These are phyloP conservation scores for Cancer borealis DNA, from an alignment of 2,888 invertebrate species.

Conservation along the genomic window DNA sequence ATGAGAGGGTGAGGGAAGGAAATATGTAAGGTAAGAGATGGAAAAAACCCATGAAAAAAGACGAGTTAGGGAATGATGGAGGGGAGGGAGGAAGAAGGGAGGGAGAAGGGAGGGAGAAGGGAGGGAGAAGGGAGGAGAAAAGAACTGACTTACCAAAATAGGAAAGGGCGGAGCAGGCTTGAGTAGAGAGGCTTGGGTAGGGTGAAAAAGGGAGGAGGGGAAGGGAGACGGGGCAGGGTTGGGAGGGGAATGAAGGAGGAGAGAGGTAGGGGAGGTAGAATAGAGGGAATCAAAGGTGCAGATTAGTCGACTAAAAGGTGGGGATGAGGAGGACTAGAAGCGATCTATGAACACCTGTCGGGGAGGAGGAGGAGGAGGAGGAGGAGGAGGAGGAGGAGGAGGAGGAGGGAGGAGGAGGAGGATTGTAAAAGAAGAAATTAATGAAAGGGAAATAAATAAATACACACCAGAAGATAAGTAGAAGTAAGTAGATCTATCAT, in stretches of 20 bases:
- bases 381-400: neutral
- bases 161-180: conserved; percentile 17
- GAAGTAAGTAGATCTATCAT: neutral
- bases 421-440: neutral
- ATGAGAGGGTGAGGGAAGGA: neutral
- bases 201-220: neutral
- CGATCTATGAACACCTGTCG: conserved; percentile 25
- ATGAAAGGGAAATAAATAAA: neutral
- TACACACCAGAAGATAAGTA: neutral
- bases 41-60: neutral
- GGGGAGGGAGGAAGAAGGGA: neutral
- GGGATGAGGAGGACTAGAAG: neutral
- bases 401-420: conserved; percentile 12
- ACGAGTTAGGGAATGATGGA: neutral
- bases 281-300: conserved; percentile 11
- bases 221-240: neutral
- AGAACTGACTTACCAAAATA: neutral
- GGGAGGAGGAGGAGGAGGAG: conserved; percentile 15
- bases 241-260: neutral
- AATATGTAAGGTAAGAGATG: neutral
- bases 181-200: neutral
- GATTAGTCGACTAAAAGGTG: conserved; percentile 4
- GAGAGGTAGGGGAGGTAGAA: neutral
- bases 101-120: neutral
- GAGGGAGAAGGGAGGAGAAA: neutral